phyloP scores from a whole-genome alignment of 2,113 vertebrate species.

The Prionailurus bengalensis region DNA sequence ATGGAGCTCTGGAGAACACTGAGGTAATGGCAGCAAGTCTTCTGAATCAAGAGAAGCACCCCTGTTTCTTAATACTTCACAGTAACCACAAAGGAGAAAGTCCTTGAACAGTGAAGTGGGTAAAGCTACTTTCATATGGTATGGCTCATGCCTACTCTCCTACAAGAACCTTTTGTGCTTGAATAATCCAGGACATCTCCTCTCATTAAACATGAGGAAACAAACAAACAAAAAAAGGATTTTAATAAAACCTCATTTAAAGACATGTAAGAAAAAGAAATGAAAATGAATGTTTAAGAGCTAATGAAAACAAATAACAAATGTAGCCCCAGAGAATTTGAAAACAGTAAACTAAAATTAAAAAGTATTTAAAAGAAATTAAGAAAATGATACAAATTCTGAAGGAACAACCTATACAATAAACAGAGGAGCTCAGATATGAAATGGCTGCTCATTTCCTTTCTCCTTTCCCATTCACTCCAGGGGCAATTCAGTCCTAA shows the following conservation, averaged over 20 bases:
- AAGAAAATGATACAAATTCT: not conserved
- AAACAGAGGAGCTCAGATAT: not conserved
- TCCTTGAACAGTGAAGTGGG: not conserved
- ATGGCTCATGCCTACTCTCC: not conserved
- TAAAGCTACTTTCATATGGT: not conserved
- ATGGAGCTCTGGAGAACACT: not conserved
- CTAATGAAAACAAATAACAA: conserved; percentile 7
- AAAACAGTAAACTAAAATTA: not conserved
- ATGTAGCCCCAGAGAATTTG: not conserved
- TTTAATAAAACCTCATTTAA: not conserved
- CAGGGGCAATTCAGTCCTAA: not conserved
- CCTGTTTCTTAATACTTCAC: not conserved
- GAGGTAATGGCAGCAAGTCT: not conserved
- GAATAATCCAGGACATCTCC: not conserved
- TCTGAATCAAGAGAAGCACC: not conserved
- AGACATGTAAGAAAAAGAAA: conserved; percentile 16
- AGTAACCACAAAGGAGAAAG: not conserved
- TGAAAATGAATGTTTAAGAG: conserved; percentile 14
- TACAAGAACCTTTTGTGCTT: not conserved
- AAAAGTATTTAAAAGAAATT: conserved; percentile 12
- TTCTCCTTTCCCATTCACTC: not conserved
- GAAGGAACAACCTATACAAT: not conserved
- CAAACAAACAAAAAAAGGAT: not conserved
- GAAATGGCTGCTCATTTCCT: not conserved
- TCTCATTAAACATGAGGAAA: not conserved